Conservation (phyloP, 2,888 invertebrate species). For the Dendrolimus houi region DNA sequence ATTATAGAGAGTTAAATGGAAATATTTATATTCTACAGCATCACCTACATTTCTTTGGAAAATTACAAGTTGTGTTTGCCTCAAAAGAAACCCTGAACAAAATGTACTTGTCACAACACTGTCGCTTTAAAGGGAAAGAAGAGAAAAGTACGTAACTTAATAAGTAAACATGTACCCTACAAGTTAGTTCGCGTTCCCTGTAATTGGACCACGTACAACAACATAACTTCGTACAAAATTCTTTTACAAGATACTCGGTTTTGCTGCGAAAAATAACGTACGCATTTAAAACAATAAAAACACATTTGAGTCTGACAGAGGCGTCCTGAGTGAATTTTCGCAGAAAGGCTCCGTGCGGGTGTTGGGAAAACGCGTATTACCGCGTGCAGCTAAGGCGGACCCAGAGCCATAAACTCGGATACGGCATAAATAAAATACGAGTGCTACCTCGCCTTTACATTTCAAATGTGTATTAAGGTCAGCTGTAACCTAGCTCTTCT, state of each 20-base stretch:
- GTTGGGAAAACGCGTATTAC: constrained; percentile 29
- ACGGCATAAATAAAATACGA: constrained; percentile 13
- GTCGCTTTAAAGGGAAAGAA: constrained; percentile 18
- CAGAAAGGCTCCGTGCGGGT: constrained; percentile 21
- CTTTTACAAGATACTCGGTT: constrained; percentile 31
- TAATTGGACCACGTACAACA: constrained; percentile 49
- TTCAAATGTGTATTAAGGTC: not conserved
- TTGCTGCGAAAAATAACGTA: constrained; percentile 55
- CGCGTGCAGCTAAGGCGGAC: constrained; percentile 12
- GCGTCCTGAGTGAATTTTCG: constrained; percentile 59
- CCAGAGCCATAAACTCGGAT: constrained; percentile 21
- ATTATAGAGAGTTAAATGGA: too few relatives aligned
- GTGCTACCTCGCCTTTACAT: not conserved
- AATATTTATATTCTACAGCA: constrained; percentile 10
- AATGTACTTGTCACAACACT: constrained; percentile 3
- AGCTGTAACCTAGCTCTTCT: not conserved
- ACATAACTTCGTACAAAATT: constrained; percentile 47
- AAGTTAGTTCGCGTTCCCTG: constrained; percentile 26
- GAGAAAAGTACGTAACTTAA: constrained; percentile 16
- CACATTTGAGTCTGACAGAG: constrained; percentile 49
- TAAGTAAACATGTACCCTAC: constrained; percentile 21
- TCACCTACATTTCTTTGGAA: not conserved
- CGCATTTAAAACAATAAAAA: constrained; percentile 69
- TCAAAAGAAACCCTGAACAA: not conserved
- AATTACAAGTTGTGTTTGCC: constrained; percentile 2